These are phyloP conservation scores for Macaria liturata DNA, from an alignment of 2,888 invertebrate genomes.

Conservation along the genomic window DNA sequence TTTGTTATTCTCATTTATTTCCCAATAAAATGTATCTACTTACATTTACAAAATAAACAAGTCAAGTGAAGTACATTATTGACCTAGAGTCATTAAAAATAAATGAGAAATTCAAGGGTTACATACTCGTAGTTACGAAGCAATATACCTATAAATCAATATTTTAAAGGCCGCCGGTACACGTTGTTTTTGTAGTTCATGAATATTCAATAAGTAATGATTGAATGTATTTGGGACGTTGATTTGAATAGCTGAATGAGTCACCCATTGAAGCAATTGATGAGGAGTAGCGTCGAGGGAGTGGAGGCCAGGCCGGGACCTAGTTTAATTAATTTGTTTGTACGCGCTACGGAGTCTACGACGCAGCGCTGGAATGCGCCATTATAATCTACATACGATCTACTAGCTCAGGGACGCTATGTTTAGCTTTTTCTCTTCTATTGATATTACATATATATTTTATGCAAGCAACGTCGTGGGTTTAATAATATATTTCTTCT, in stretches of 20 bases:
- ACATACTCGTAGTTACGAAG: neutral
- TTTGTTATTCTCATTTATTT: too few species aligned
- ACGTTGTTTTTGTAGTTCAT: constrained; percentile 19
- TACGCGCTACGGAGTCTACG: constrained; percentile 1
- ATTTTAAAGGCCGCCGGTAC: constrained; percentile 17
- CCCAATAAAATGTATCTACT: too few species aligned
- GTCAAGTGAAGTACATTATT: too few species aligned
- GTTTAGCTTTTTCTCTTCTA: too few species aligned
- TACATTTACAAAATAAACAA: too few species aligned
- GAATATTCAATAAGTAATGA: constrained; percentile 44
- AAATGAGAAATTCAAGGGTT: neutral
- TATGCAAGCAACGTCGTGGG: too few species aligned
- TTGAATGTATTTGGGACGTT: constrained; percentile 45
- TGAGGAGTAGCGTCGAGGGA: constrained; percentile 23
- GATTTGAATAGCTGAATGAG: constrained; percentile 44
- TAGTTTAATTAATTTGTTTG: constrained; percentile 22
- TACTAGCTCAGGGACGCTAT: too few species aligned
- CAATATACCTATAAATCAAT: constrained; percentile 11
- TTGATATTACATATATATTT: too few species aligned
- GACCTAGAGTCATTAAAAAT: neutral
- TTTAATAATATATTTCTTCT: too few species aligned
- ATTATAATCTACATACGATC: neutral
- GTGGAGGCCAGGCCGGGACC: constrained; percentile 1
- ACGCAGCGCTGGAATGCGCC: constrained; percentile 2
- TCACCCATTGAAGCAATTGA: constrained; percentile 54